Conservation (phyloP, 1,140 invertebrate species). For the Fopius arisanus region DNA sequence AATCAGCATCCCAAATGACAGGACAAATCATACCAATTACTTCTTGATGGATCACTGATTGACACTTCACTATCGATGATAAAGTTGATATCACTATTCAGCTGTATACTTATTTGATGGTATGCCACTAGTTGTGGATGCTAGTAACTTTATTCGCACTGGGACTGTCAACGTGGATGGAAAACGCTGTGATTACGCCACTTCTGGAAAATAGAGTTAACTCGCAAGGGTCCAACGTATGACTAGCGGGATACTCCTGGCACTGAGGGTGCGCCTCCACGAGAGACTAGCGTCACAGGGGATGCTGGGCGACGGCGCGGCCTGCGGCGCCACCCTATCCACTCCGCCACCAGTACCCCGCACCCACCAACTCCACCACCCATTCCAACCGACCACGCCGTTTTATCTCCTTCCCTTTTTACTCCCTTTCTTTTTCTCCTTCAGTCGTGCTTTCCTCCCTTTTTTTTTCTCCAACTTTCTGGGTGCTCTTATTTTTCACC, state of each 20-base stretch:
- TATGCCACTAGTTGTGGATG: background rate
- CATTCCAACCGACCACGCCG: constrained; percentile 27
- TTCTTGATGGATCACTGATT: background rate
- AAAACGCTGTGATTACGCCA: constrained; percentile 26
- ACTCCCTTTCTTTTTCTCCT: background rate
- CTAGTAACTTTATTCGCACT: background rate
- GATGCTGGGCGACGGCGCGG: constrained; percentile 65
- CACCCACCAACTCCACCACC: constrained; percentile 28
- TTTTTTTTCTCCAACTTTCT: constrained; percentile 28
- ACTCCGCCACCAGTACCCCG: constrained; percentile 38
- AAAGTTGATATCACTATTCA: background rate
- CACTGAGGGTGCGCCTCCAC: constrained; percentile 58
- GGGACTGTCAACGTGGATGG: constrained; percentile 13
- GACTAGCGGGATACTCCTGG: constrained; percentile 58
- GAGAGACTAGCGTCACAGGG: constrained; percentile 47
- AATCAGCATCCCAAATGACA: no score
- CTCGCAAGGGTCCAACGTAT: constrained; percentile 62
- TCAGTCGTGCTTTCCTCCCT: background rate
- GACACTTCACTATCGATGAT: background rate
- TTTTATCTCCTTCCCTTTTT: constrained; percentile 30
- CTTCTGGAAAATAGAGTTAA: constrained; percentile 22
- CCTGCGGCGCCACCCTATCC: constrained; percentile 57
- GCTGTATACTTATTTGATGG: background rate
- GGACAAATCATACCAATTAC: background rate
- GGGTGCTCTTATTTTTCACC: constrained; percentile 15